A percentile compares a stretch with the other conserved stretches of the same genome.
These are phyloP conservation scores for Cyanoramphus novaezelandiae DNA, from an alignment of 2,113 vertebrate genomes.

Conservation along the genomic window DNA sequence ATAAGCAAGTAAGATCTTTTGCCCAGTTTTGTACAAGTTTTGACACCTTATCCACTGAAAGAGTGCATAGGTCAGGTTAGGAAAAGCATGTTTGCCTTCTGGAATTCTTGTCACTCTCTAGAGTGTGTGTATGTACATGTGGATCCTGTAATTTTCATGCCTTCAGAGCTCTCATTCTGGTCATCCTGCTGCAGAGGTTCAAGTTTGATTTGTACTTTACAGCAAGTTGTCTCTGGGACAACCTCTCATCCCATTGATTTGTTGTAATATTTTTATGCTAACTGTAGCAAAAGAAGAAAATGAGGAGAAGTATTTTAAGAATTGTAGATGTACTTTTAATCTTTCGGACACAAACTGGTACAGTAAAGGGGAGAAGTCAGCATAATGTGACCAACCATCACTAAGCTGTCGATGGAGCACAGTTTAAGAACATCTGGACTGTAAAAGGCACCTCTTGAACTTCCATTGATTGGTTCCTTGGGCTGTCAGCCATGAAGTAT, in stretches of 20 bases:
- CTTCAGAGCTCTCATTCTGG: background rate
- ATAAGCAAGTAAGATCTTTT: background rate
- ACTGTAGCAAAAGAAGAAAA: background rate
- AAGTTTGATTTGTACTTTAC: background rate
- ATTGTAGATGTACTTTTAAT: background rate
- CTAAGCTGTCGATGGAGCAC: background rate
- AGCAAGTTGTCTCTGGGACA: background rate
- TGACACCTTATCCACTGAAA: background rate
- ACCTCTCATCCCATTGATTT: background rate
- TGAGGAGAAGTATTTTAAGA: background rate
- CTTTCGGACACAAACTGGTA: background rate
- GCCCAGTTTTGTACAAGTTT: background rate
- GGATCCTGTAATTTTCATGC: background rate
- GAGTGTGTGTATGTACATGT: background rate
- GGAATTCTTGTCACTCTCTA: background rate
- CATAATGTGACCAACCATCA: background rate
- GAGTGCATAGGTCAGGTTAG: background rate
- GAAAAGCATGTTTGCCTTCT: background rate
- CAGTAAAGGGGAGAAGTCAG: background rate
- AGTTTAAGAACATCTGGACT: conserved; percentile 56
- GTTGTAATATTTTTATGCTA: background rate
- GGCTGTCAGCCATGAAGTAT: conserved; percentile 24
- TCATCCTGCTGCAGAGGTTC: background rate
- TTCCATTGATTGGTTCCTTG: conserved; percentile 43
- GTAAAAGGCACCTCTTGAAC: conserved; percentile 53